Base-by-base conservation (phyloP, 2,888 invertebrate genomes). In the Conops quadrifasciatus region DNA sequence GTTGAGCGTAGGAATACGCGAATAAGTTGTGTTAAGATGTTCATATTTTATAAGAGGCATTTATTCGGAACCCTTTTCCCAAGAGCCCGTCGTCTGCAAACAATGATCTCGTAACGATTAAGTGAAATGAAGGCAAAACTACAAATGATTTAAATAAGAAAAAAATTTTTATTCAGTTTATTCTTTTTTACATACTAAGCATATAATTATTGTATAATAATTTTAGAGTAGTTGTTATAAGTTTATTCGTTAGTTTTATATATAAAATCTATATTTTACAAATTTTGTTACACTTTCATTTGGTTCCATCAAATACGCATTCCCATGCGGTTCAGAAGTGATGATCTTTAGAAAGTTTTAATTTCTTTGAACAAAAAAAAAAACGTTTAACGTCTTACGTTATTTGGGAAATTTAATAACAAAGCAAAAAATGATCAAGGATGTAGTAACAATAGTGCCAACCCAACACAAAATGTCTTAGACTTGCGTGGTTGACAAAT, bases 211-310 rank as follows among this genome's bases (percentile, higher is more conserved):
- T n/a, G n/a, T n/a, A 67, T 67, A 65, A 65, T 67, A 58, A 5
- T 36, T 62, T 68, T 51, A 53, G 47, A 60, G 45, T 62, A 60
- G 36, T 68, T 68, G 19, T 68, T 30, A 49, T 60, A 16, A 21
- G 9, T 45, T 63, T 60, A 26, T 67, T 58, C 53, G 26, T 53
- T 51, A 36, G 43, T 24, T 58, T 58, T 36, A n/a, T 51, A 62
- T 62, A 68, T 68, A 68, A 68, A 68, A 68, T 24, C 30, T 62
- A 60, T 68, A 68, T 49, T 62, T 51, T 68, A 68, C 51, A 51
- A 36, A 62, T 43, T 49, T 62, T 62, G 62, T 62, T 62, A 51
- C 19, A 67, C 47, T 67, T 67, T 67, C 47, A 51, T 51, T 24
- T 67, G 67, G 43, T 67, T 67, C 24, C 24, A 45, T 58, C 24